Percentiles rank a stretch among this genome's conserved stretches.
Evolutionary conservation across 2,113 vertebrate genomes (phyloP).

Genomic region (Vidua chalybeata): DNA sequence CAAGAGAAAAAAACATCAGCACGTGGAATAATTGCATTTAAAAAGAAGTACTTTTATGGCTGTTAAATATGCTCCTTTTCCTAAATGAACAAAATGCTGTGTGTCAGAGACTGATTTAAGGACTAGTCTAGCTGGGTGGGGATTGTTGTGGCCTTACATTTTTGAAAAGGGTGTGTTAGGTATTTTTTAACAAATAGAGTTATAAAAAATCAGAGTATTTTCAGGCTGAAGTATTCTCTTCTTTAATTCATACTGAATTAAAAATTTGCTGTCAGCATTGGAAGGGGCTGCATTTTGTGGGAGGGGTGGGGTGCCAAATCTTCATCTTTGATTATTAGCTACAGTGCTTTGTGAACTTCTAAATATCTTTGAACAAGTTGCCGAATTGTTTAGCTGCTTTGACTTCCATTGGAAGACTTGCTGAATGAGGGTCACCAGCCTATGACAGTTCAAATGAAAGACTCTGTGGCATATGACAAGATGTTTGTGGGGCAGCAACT

Average conservation of each 20-base stretch:
- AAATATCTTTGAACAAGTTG: constrained; percentile 23
- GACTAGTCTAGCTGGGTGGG: not conserved
- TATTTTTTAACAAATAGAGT: constrained; percentile 21
- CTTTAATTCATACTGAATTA: not conserved
- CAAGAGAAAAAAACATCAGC: not conserved
- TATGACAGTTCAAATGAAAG: not conserved
- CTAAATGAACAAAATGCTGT: not conserved
- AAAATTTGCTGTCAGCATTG: constrained; percentile 7
- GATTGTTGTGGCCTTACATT: not conserved
- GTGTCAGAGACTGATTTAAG: not conserved
- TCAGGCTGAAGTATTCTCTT: constrained; percentile 25
- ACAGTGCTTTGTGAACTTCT: not conserved
- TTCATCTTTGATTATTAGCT: not conserved
- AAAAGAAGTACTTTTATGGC: not conserved
- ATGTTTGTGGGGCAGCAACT: not conserved
- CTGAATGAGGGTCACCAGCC: not conserved
- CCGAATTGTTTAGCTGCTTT: constrained; percentile 8
- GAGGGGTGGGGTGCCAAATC: not conserved
- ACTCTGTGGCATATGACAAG: not conserved
- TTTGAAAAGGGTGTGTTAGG: not conserved
- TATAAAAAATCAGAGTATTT: constrained; percentile 11
- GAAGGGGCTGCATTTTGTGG: not conserved
- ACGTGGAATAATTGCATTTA: not conserved
- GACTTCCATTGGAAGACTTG: not conserved
- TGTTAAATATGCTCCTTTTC: not conserved